These are phyloP conservation scores for Acanthisitta chloris DNA, from an alignment of 2,113 vertebrate genomes.

Conservation along the genomic window DNA sequence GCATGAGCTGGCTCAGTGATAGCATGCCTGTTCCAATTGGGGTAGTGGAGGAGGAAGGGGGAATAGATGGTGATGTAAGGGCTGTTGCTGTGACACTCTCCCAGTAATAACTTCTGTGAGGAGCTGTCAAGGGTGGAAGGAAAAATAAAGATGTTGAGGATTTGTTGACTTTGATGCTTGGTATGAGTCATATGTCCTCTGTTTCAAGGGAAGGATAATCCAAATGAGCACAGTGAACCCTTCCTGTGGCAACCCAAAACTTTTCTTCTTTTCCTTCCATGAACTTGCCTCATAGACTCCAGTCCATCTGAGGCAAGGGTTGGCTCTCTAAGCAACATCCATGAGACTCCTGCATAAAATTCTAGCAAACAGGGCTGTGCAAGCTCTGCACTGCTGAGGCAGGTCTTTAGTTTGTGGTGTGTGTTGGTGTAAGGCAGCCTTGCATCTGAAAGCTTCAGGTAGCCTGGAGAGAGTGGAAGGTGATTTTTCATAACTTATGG, in stretches of 20 bases:
- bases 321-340: neutral
- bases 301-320: neutral
- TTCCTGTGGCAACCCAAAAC: neutral
- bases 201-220: neutral
- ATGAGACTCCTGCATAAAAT: neutral
- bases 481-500: neutral
- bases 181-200: neutral
- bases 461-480: neutral
- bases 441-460: neutral
- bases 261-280: neutral
- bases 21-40: conserved; percentile 24
- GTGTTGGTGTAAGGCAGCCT: neutral
- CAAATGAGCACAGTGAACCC: neutral
- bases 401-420: neutral
- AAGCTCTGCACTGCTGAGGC: neutral
- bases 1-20: conserved; percentile 37
- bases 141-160: neutral
- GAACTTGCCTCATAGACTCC: neutral
- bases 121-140: neutral
- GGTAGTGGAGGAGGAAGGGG: neutral
- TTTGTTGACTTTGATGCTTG: neutral
- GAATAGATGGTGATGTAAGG: conserved; percentile 21
- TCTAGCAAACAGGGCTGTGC: neutral
- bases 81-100: neutral
- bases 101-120: neutral